These are phyloP conservation scores for Drosophila prolongata DNA, from an alignment of 2,888 invertebrate genomes.

Conservation along the genomic window DNA sequence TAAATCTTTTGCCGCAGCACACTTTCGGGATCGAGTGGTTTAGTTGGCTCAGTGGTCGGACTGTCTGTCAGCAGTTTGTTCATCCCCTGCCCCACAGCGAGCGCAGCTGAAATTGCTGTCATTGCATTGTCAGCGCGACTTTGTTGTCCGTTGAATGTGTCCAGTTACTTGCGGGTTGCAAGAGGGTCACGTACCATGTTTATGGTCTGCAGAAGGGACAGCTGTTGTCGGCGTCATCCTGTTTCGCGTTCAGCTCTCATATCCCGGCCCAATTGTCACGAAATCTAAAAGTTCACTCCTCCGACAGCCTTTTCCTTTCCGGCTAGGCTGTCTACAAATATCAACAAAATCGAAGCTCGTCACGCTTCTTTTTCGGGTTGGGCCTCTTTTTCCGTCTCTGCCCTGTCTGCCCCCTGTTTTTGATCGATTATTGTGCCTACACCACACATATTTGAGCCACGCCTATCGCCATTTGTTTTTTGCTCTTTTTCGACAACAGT, in stretches of 20 bases:
- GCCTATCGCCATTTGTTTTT: constrained; percentile 19
- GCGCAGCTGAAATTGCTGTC: constrained; percentile 27
- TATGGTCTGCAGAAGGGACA: constrained; percentile 1
- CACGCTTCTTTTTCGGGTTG: constrained; percentile 47
- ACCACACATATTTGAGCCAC: constrained; percentile 31
- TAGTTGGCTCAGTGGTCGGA: constrained; percentile 10
- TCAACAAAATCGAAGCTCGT: constrained; percentile 56
- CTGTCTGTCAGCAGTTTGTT: constrained; percentile 10
- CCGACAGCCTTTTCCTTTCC: constrained; percentile 1
- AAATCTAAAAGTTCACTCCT: constrained; percentile 38
- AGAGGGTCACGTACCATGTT: constrained; percentile 30
- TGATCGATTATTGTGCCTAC: constrained; percentile 65
- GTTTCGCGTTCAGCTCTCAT: constrained; percentile 57
- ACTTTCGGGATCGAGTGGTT: constrained; percentile 22
- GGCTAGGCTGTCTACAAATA: constrained; percentile 54
- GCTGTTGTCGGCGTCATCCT: constrained; percentile 14
- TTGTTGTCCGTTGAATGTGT: constrained; percentile 30
- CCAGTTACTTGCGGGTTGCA: constrained; percentile 1
- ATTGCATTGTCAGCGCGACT: constrained; percentile 33
- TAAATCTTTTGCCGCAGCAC: constrained; percentile 8
- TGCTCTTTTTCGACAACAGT: constrained; percentile 30
- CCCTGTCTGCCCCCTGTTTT: constrained; percentile 28
- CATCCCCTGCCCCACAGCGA: background rate
- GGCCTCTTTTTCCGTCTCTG: background rate
- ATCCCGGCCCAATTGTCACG: constrained; percentile 63